These are phyloP conservation scores for Orycteropus afer DNA, from an alignment of 2,113 vertebrate species.

Conservation along the genomic window DNA sequence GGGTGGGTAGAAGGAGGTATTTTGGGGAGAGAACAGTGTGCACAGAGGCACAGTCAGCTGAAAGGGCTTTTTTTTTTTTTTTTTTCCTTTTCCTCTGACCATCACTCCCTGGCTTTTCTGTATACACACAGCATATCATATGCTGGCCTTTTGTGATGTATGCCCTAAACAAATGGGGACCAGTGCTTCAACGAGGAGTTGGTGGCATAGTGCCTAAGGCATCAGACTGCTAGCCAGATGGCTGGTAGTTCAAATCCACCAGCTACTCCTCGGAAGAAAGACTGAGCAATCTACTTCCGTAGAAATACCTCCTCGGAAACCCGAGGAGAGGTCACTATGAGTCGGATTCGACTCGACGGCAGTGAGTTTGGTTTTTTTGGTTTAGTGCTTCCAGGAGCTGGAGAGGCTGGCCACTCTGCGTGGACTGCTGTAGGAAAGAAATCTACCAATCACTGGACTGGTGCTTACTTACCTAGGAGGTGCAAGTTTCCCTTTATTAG, in stretches of 20 bases:
- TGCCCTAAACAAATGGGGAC: background rate
- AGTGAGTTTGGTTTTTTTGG: no score
- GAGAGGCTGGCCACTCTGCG: background rate
- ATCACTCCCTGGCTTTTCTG: background rate
- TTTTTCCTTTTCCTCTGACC: background rate
- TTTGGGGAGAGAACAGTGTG: background rate
- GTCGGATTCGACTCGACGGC: no score
- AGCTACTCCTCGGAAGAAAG: no score
- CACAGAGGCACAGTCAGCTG: background rate
- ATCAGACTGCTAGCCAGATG: no score
- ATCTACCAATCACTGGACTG: background rate
- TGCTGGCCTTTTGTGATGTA: background rate
- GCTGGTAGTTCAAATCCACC: no score
- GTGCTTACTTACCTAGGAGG: background rate
- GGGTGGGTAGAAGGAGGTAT: background rate
- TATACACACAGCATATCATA: background rate
- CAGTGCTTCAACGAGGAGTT: conserved; percentile 2
- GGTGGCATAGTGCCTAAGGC: no score
- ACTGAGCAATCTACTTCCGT: no score
- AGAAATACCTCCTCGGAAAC: no score
- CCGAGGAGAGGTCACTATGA: no score
- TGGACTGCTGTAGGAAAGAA: background rate
- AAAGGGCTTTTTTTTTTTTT: background rate
- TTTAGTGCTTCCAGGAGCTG: background rate
- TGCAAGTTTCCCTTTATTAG: background rate